Percentiles rank a stretch among this genome's conserved stretches.
Evolutionary conservation across 1,140 invertebrate species (phyloP).

Genomic region (Drosophila truncata): DNA sequence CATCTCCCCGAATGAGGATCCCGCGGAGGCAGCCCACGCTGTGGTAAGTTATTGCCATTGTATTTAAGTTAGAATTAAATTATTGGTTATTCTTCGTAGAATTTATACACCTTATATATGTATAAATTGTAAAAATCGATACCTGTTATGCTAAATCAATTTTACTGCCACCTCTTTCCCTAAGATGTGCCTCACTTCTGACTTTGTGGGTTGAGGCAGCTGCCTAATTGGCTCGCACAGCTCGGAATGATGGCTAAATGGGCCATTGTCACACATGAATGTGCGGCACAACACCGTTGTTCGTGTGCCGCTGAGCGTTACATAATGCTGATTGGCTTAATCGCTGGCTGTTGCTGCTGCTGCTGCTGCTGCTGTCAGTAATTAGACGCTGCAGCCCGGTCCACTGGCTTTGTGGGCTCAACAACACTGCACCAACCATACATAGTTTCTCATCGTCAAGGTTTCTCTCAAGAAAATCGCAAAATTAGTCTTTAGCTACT

Average conservation of each 20-base stretch:
- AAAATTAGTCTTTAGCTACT: conserved; percentile 4
- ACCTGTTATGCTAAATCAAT: not conserved
- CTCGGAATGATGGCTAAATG: conserved; percentile 32
- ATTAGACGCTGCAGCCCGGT: conserved; percentile 39
- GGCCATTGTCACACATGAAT: conserved; percentile 46
- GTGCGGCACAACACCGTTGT: conserved; percentile 16
- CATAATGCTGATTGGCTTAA: conserved; percentile 53
- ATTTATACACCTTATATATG: too few species aligned
- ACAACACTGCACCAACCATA: conserved; percentile 8
- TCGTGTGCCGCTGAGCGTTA: conserved; percentile 47
- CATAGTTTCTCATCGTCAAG: conserved; percentile 12
- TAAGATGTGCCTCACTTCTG: not conserved
- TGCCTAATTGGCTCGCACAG: conserved; percentile 8
- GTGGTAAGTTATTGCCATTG: conserved; percentile 57
- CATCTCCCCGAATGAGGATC: conserved; percentile 36
- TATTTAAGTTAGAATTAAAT: not conserved
- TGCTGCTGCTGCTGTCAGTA: conserved; percentile 24
- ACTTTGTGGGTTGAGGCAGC: not conserved
- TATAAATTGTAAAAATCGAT: not conserved
- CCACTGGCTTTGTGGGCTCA: conserved; percentile 37
- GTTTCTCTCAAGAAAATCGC: conserved; percentile 8
- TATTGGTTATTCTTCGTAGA: too few species aligned
- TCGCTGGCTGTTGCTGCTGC: conserved; percentile 9
- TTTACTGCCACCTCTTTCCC: not conserved
- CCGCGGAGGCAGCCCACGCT: conserved; percentile 65